Evolutionary conservation across 1,140 invertebrate genomes (phyloP), one percentile per base, ranked within the genome.

Genomic region (Leptinotarsa undecemlineata): DNA sequence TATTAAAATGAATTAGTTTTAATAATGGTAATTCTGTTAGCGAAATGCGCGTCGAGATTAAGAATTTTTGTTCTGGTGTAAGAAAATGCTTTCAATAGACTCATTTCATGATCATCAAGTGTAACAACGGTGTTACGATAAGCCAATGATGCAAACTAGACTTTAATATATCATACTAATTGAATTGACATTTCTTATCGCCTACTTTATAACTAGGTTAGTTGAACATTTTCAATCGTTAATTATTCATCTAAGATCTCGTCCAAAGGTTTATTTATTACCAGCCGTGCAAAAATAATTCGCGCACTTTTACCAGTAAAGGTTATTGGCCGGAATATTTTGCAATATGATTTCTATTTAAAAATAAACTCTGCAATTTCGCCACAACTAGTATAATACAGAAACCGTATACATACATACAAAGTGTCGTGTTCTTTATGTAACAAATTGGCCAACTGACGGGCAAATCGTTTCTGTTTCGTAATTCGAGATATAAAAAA

Each of bases 301-400:
- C 21, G 19, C 21, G 63, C 63, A 66, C 63, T 66, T 66, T 66
- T 66, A 66, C 63, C 63, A 3, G 20, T 21, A 66, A 21, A 21
- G 63, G 26, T 23, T 33, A 21, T 66, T 66, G 63, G 6, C 26
- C 26, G 63, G 63, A 15, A 21, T 23, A 21, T 66, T 17, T 66
- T 66, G 63, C 63, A 66, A 66, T 33, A 66, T 5, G 20, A 66
- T 66, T 66, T 66, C 63, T 33, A 66, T 66, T 66, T 66, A 66
- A 66, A 66, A 62, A 62, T 62, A 62, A 66, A 66, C 26, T 66
- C 21, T 17, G 63, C 8, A 66, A 66, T 66, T 66, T 66, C 63
- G 63, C 21, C 63, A 66, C 15, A 21, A 21, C 21, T 23, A 23
- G 20, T 57, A 66, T 66, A 57, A 57, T 57, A 57, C 15, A 57